phyloP scores from a whole-genome alignment of 2,888 invertebrate genomes.

The Biston betularia region DNA sequence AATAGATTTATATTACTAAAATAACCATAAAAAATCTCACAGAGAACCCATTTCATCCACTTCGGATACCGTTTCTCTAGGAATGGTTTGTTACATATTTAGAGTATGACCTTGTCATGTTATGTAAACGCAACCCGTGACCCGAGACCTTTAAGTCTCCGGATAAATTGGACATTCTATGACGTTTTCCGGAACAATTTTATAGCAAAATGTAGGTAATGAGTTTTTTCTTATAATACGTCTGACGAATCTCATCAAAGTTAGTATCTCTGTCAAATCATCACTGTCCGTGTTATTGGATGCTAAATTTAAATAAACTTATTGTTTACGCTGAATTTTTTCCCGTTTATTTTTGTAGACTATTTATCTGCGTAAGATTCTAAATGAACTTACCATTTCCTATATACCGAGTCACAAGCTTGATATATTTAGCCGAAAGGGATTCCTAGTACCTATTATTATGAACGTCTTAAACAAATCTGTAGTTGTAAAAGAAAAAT shows the following conservation, averaged over 20 bases:
- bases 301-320: no score
- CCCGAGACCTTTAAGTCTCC: constrained; percentile 5
- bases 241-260: neutral
- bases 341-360: no score
- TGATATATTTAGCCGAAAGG: no score
- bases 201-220: neutral
- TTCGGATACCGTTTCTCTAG: constrained; percentile 2
- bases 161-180: constrained; percentile 10
- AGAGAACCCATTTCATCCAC: neutral
- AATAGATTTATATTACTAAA: no score
- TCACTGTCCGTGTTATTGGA: neutral
- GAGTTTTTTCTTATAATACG: constrained; percentile 6
- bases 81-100: constrained; percentile 12
- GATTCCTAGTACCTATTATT: no score
- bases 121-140: constrained; percentile 10
- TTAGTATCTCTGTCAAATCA: neutral
- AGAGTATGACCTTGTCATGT: constrained; percentile 16
- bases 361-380: no score
- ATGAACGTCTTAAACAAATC: no score
- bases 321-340: no score
- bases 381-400: no score
- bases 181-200: constrained; percentile 10
- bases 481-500: no score
- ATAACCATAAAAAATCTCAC: no score
- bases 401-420: no score